Evolutionary conservation across 2,797 vertebrate genomes (phyloP), one percentile per base, ranked within the genome.

Genomic region (Euphonia xanthogaster): DNA sequence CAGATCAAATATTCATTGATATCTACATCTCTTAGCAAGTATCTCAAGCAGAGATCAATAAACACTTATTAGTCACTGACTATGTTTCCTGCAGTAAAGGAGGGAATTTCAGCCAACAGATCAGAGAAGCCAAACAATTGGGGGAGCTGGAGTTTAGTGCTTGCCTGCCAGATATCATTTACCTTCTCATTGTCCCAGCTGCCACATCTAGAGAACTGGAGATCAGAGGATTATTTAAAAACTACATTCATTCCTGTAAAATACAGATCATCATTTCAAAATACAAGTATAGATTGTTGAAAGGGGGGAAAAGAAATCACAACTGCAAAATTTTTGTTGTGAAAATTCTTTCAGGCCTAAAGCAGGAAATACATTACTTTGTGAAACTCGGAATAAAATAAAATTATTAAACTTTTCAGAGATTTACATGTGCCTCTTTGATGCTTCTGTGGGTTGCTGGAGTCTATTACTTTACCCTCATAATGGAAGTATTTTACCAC

Each of bases 1-100:
- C 87, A 83, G 87, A 86, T 73, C 54, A 96, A 96, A 78, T 94
- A 95, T 84, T 91, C 89, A 93, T 90, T 90, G 82, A 91, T 89
- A 96, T 16, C 65, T 83, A 63, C 70, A 68, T 90, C 91, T 95
- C 79, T 94, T 47, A 95, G 88, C 68, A 93, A 86, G 82, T 76
- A 51, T 92, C 70, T 83, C 87, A 86, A 80, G 78, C 77, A 92
- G 78, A 83, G 81, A 90, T 88, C 88, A 82, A 94, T 93, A 94
- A 92, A 87, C 45, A 60, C 66, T 90, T 90, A 71, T 57, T 94
- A 93, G 86, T 85, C 75, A 93, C 84, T 93, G 86, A 88, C 77
- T 90, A 51, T 0, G 9, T 94, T 93, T 94, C 71, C 86, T 92
- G 90, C 53, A 65, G 77, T 65, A 80, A 44, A 85, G 63, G 40